Evolutionary conservation across 2,113 vertebrate genomes (phyloP), one percentile per base, ranked within the genome.

Genomic region (Gymnocephalus cernua): DNA sequence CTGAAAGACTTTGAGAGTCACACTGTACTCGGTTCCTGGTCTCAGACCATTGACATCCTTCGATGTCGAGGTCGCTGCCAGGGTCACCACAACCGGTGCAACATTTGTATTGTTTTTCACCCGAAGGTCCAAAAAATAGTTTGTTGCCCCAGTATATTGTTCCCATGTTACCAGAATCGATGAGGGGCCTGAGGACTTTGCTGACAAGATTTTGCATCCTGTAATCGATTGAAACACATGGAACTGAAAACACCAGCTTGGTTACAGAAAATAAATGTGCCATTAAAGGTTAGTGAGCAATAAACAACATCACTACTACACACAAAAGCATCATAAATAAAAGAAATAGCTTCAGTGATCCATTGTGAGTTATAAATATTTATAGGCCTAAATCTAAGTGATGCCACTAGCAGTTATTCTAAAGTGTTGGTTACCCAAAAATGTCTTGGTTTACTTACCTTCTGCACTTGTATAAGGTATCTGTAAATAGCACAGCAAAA

Each of bases 111-210:
- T 74, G 73, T 94, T 93, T 83, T 66, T 91, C 65, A 93, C 83
- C 74, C 95, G 89, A 25, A 94, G 57, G 80, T 95, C 95, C 83
- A 95, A 81, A 75, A 95, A 73, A 56, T 92, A 95, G 75, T 82
- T 88, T 35, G 93, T 92, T 14, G 91, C 90, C 3, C 5, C 54
- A 0, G 3, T 0, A 54, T 82, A 63, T 41, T 51, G 45, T 32
- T 72, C 74, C 95, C 95, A 95, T 84, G 88, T 90, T 12, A 95
- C 75, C 57, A 84, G 23, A 57, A 95, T 86, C 0, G 93, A 90
- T n/a, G 93, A 90, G 3, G 94, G 63, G 2, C 86, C 65, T 8
- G 86, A 47, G 21, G 94, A 14, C 6, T 1, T 69, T 69, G 90
- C 90, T 32, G 89, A 92, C 61, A 80, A 21, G 58, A 94, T 92